Base-by-base conservation (phyloP, 2,797 vertebrate species). In the Clarias pachynema region DNA sequence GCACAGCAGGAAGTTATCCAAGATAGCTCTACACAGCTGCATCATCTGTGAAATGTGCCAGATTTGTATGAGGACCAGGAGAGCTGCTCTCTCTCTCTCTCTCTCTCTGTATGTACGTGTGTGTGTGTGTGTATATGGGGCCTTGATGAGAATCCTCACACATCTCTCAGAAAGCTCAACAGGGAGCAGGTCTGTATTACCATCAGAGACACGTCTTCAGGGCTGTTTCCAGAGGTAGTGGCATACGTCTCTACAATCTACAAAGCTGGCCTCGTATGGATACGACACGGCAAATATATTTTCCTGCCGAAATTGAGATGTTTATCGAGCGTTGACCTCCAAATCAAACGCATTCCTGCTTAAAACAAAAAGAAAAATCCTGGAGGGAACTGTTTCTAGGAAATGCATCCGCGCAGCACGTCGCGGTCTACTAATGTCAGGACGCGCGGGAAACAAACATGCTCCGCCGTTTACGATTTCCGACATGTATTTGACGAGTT, bases 131-230 rank as follows among this genome's bases (percentile, higher is more conserved):
- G 18, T 34, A 44, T 69, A 29, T 65, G 74, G 34, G 83, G 79
- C 80, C 34, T 59, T n/a, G 20, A 66, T 63, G 79, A 70, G 34
- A 40, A 85, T 34, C 37, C 26, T 1, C 72, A 53, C 70, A 62
- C 31, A 79, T 62, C n/a, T 83, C 62, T 49, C 34, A 60, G 44
- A 49, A 44, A 83, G 66, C 66, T 80, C 49, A 29, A 31, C 73
- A 77, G 62, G 79, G 60, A 68, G 81, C 78, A 60, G 77, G 84
- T 72, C 79, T 82, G 75, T 75, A 77, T 82, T 70, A 53, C 60
- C 40, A 60, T 62, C 62, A 53, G 0, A 34, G 4, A 59, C 70
- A 73, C 1, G 22, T 34, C 73, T 29, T 74, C 72, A 53, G 72
- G 26, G 24, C 24, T 49, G 12, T 15, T 73, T 73, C 49, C 24